phyloP scores from a whole-genome alignment of 2,888 invertebrate species.

The Oligia strigilis region DNA sequence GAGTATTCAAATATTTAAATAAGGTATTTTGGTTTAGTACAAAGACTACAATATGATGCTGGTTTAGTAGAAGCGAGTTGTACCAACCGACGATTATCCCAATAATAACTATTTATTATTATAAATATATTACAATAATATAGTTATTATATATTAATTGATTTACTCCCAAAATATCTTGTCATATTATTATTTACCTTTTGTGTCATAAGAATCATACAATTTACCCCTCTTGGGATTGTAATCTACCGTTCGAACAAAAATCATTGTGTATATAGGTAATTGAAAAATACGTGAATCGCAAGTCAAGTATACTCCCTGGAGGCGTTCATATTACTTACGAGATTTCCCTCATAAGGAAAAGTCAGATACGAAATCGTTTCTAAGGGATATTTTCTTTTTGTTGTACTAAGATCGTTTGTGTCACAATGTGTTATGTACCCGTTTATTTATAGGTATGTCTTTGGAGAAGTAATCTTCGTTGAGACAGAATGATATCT shows the following conservation, averaged over 20 bases:
- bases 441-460: background rate
- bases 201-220: background rate
- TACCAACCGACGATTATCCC: background rate
- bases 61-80: too few relatives aligned
- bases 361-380: constrained; percentile 34
- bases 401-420: constrained; percentile 27
- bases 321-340: constrained; percentile 51
- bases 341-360: constrained; percentile 21
- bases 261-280: constrained; percentile 35
- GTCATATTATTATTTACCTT: background rate
- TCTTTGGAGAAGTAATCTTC: constrained; percentile 8
- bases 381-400: constrained; percentile 28
- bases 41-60: too few relatives aligned
- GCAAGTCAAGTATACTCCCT: constrained; percentile 19
- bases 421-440: constrained; percentile 6
- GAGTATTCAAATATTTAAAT: too few relatives aligned
- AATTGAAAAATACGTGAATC: constrained; percentile 43
- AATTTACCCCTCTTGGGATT: background rate
- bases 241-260: constrained; percentile 3
- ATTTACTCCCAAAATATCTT: background rate
- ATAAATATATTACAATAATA: too few relatives aligned
- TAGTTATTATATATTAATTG: too few relatives aligned
- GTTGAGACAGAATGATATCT: background rate
- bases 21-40: too few relatives aligned
- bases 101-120: background rate